A percentile compares a stretch with the other conserved stretches of the same genome.
Evolutionary conservation across 1,140 invertebrate genomes (phyloP).

Genomic region (Neoseiulus cucumeris): DNA sequence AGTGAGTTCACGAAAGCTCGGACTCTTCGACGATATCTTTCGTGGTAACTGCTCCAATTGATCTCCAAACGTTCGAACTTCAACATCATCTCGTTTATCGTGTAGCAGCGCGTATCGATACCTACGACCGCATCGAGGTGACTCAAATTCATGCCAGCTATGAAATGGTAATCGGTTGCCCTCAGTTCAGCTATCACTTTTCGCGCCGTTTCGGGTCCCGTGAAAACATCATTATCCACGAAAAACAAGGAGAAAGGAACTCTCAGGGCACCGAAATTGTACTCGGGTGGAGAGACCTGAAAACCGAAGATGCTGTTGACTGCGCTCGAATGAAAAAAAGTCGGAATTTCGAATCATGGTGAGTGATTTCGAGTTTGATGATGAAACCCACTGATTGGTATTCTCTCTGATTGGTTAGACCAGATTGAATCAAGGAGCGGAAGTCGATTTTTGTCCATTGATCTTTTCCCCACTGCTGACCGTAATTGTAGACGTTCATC

Average conservation of each 20-base stretch:
- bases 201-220: background rate
- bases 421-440: background rate
- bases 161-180: background rate
- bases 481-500: background rate
- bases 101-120: no score
- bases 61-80: no score
- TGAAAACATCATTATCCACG: background rate
- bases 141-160: background rate
- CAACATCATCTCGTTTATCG: no score
- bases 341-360: background rate
- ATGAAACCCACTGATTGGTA: background rate
- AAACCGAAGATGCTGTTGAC: background rate
- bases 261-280: background rate
- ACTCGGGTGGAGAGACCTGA: background rate
- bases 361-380: background rate
- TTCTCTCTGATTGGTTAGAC: background rate
- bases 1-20: no score
- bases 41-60: no score
- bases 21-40: no score
- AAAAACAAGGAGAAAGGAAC: background rate
- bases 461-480: background rate
- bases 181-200: background rate
- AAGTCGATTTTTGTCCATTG: background rate
- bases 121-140: background rate
- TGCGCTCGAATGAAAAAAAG: background rate